Conservation (phyloP, 2,888 invertebrate genomes). For the Bibio marci region DNA sequence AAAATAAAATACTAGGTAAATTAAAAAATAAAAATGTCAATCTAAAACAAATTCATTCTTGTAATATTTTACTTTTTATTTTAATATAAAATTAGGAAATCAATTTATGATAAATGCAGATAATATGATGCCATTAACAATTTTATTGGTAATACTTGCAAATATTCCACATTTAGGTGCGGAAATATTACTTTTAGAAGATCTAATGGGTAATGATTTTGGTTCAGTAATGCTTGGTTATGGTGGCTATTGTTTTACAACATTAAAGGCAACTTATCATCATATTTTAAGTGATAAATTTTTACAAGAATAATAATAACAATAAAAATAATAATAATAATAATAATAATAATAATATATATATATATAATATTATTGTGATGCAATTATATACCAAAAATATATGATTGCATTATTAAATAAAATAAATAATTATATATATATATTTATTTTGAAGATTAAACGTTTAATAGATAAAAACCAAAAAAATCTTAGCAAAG, state of each 20-base stretch:
- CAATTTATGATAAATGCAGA: slow-evolving; percentile 18
- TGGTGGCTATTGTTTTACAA: slow-evolving; percentile 28
- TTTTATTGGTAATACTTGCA: slow-evolving; percentile 25
- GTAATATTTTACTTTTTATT: background rate
- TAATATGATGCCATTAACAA: slow-evolving; percentile 26
- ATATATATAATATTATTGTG: too few species aligned
- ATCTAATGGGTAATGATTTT: slow-evolving; percentile 24
- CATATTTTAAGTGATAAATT: slow-evolving; percentile 9
- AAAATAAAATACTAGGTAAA: slow-evolving; percentile 7
- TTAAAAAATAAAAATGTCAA: background rate
- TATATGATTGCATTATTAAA: too few species aligned
- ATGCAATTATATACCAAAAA: too few species aligned
- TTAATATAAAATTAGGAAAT: background rate
- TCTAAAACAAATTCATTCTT: background rate
- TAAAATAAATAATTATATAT: too few species aligned
- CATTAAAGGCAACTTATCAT: slow-evolving; percentile 18
- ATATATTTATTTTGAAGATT: too few species aligned
- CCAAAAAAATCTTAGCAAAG: too few species aligned
- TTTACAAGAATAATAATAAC: slow-evolving; percentile 1
- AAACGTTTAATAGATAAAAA: too few species aligned
- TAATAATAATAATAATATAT: too few species aligned
- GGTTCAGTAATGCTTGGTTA: slow-evolving; percentile 27
- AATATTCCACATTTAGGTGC: slow-evolving; percentile 28
- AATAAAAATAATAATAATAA: too few species aligned
- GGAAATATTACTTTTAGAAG: slow-evolving; percentile 27